A percentile compares a stretch with the other conserved stretches of the same genome.
These are phyloP conservation scores for Dichetophora obliterata DNA, from an alignment of 2,888 invertebrate genomes.

Conservation along the genomic window DNA sequence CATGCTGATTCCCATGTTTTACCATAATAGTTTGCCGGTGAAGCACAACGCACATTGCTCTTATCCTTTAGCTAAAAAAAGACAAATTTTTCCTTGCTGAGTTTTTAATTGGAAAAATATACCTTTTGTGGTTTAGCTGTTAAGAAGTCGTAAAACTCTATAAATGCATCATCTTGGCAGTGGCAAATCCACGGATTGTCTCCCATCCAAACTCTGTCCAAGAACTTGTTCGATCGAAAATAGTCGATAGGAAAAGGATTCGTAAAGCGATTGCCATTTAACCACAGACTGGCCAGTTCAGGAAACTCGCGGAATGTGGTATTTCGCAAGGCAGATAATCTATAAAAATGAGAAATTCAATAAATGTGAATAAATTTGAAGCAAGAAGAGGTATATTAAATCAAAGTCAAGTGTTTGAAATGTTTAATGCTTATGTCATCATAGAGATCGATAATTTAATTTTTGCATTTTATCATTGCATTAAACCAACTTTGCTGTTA, in stretches of 20 bases:
- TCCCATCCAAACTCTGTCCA: conserved; percentile 74
- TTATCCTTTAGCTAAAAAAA: conserved; percentile 61
- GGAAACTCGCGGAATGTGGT: conserved; percentile 76
- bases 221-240: conserved; percentile 74
- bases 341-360: conserved; percentile 69
- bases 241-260: conserved; percentile 73
- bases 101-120: background rate
- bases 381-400: background rate
- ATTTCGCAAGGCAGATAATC: conserved; percentile 75
- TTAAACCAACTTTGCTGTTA: too few relatives aligned
- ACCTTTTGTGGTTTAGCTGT: conserved; percentile 73
- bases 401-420: too few relatives aligned
- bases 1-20: conserved; percentile 80
- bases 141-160: conserved; percentile 75
- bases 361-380: background rate
- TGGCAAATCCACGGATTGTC: conserved; percentile 86
- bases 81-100: too few relatives aligned
- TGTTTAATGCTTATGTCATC: too few relatives aligned
- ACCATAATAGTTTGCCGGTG: conserved; percentile 75
- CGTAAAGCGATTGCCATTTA: conserved; percentile 81
- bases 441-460: too few relatives aligned
- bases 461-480: too few relatives aligned
- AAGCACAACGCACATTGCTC: conserved; percentile 75
- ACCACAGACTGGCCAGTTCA: conserved; percentile 74
- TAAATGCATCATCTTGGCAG: conserved; percentile 75